Evolutionary conservation across 1,140 invertebrate genomes (phyloP).

Genomic region (Arion vulgaris): DNA sequence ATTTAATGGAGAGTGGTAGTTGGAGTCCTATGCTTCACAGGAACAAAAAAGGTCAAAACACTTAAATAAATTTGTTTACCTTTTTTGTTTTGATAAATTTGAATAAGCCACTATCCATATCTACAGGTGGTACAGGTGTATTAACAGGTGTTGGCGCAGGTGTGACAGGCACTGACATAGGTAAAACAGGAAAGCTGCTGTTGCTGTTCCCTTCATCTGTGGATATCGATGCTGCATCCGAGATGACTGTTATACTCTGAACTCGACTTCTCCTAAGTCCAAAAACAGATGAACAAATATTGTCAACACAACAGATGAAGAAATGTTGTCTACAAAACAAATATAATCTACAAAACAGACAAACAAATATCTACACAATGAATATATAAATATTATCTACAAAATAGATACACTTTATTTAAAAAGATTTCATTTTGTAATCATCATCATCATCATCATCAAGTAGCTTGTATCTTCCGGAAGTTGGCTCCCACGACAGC

Average conservation of each 20-base stretch:
- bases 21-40: too few relatives aligned
- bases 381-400: not conserved
- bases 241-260: constrained; percentile 15
- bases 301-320: not conserved
- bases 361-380: not conserved
- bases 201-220: constrained; percentile 39
- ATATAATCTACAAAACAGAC: too few relatives aligned
- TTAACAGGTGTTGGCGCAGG: not conserved
- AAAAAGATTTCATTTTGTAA: too few relatives aligned
- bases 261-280: constrained; percentile 32
- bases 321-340: not conserved
- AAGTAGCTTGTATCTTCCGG: too few relatives aligned
- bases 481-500: too few relatives aligned
- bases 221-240: constrained; percentile 30
- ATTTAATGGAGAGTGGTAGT: too few relatives aligned
- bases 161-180: constrained; percentile 22
- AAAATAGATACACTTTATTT: too few relatives aligned
- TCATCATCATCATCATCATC: too few relatives aligned
- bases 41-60: too few relatives aligned
- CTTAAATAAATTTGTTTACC: not conserved
- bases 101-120: constrained; percentile 19
- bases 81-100: constrained; percentile 39
- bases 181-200: constrained; percentile 21
- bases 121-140: not conserved
- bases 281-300: not conserved